A percentile compares a stretch with the other conserved stretches of the same genome.
These are phyloP conservation scores for Harlomillsia oculata DNA, from an alignment of 1,140 invertebrate species.

Conservation along the genomic window DNA sequence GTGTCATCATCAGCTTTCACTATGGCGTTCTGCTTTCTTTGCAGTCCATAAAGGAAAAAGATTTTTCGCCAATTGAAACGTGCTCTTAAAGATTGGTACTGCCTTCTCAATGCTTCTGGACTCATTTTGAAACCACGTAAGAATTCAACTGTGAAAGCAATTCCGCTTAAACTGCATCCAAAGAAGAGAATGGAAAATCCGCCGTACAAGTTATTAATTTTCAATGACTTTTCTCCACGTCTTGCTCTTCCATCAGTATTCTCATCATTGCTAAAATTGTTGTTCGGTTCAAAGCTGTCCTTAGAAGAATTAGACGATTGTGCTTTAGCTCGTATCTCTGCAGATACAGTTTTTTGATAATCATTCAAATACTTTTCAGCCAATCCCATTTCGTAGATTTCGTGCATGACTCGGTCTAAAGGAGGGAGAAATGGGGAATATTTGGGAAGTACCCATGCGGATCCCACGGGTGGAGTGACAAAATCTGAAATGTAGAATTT, in stretches of 20 bases:
- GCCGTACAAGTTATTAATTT: slow-evolving; percentile 25
- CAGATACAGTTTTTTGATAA: slow-evolving; percentile 15
- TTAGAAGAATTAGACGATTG: slow-evolving; percentile 16
- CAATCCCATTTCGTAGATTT: slow-evolving; percentile 29
- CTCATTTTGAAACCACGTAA: too few species aligned
- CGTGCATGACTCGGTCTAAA: slow-evolving; percentile 12
- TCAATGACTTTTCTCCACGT: slow-evolving; percentile 18
- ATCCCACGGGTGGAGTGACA: slow-evolving; percentile 32
- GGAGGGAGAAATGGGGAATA: slow-evolving; percentile 21
- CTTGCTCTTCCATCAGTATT: too few species aligned
- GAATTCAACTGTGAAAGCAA: too few species aligned
- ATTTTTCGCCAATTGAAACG: too few species aligned
- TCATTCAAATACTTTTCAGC: slow-evolving; percentile 24
- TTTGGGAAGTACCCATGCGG: slow-evolving; percentile 30
- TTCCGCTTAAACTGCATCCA: slow-evolving; percentile 1
- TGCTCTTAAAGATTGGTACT: too few species aligned
- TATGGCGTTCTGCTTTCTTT: too few species aligned
- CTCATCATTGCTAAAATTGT: slow-evolving; percentile 17
- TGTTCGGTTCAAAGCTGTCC: slow-evolving; percentile 23
- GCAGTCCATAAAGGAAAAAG: too few species aligned
- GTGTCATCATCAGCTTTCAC: too few species aligned
- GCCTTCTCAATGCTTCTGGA: too few species aligned
- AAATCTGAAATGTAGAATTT: slow-evolving; percentile 30
- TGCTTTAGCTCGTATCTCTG: slow-evolving; percentile 6
- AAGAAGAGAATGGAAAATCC: slow-evolving; percentile 21